Evolutionary conservation across 1,140 invertebrate genomes (phyloP).

Genomic region (Drosophila neocordata): DNA sequence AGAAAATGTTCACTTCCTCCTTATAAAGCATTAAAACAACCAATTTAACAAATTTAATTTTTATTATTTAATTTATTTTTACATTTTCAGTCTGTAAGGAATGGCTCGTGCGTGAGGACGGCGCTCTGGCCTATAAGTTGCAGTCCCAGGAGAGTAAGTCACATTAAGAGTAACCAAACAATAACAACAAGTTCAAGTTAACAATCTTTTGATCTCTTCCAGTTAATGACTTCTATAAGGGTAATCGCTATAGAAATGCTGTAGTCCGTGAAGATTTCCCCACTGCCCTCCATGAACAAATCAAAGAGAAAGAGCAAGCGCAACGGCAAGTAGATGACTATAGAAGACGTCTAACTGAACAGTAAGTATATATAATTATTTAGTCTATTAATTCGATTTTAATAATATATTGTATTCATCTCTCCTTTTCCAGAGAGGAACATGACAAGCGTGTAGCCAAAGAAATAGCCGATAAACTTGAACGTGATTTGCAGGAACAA

Average conservation of each 20-base stretch:
- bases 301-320: conserved; percentile 88
- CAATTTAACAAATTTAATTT: conserved; percentile 45
- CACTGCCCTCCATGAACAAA: conserved; percentile 91
- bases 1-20: conserved; percentile 11
- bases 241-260: conserved; percentile 93
- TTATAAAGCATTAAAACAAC: conserved; percentile 45
- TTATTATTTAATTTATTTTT: conserved; percentile 24
- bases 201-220: conserved; percentile 25
- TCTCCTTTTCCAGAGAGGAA: conserved; percentile 85
- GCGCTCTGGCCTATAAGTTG: conserved; percentile 93
- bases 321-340: conserved; percentile 85
- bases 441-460: conserved; percentile 87
- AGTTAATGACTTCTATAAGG: conserved; percentile 92
- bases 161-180: conserved; percentile 22
- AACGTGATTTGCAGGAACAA: conserved; percentile 85
- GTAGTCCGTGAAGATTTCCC: conserved; percentile 95
- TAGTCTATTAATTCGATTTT: neutral
- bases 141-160: conserved; percentile 95
- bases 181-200: neutral
- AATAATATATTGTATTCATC: neutral
- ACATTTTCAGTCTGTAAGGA: conserved; percentile 90
- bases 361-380: conserved; percentile 51
- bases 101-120: conserved; percentile 96
- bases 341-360: conserved; percentile 75
- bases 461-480: conserved; percentile 87